phyloP scores from a whole-genome alignment of 2,888 invertebrate genomes.

The Agrochola litura region DNA sequence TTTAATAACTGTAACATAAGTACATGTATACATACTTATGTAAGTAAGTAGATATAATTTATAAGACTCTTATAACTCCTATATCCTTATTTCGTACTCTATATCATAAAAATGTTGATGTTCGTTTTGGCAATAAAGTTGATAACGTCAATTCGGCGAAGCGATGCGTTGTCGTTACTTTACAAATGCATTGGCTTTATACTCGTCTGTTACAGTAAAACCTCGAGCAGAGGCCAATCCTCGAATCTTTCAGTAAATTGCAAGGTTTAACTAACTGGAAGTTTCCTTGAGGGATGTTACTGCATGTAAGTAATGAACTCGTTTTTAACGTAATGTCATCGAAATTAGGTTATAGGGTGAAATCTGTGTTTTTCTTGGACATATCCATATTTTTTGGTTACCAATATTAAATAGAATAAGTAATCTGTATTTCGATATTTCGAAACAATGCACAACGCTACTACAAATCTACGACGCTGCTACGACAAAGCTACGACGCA shows the following conservation, averaged over 20 bases:
- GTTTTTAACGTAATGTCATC: background rate
- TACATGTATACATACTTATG: background rate
- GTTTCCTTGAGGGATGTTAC: background rate
- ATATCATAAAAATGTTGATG: slow-evolving; percentile 63
- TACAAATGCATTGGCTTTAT: slow-evolving; percentile 50
- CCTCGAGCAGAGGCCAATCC: background rate
- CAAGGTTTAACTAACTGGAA: background rate
- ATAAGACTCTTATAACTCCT: slow-evolving; percentile 24
- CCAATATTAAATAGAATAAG: background rate
- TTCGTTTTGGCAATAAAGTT: slow-evolving; percentile 60
- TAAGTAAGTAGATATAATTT: slow-evolving; percentile 16
- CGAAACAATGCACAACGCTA: background rate
- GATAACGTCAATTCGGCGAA: slow-evolving; percentile 62
- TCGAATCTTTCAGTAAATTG: slow-evolving; percentile 3
- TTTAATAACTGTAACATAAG: slow-evolving; percentile 6
- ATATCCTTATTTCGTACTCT: slow-evolving; percentile 47
- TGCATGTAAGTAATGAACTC: background rate
- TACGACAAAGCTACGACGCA: background rate
- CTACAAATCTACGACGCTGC: background rate
- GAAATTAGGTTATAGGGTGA: background rate
- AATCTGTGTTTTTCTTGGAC: background rate
- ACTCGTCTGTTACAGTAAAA: slow-evolving; percentile 37
- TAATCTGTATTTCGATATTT: background rate
- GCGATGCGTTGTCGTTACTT: slow-evolving; percentile 57
- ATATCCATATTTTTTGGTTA: background rate